Evolutionary conservation across 2,113 vertebrate species (phyloP), one percentile per base, ranked within the genome.

Genomic region (Orientallactaga bullata): DNA sequence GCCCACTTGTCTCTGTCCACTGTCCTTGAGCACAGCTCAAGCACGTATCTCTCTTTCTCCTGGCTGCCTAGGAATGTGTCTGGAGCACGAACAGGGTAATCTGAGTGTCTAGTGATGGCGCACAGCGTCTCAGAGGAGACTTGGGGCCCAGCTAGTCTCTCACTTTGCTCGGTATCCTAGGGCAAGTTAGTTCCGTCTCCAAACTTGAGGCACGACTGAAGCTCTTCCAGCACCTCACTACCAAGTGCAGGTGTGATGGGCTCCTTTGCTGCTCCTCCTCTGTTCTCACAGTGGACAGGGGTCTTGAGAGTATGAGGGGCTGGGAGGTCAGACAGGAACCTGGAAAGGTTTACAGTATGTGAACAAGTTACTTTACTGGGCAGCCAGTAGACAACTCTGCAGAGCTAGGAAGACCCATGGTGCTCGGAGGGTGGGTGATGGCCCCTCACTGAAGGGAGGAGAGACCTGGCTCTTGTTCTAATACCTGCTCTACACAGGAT

Each of bases 361-460:
- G 4, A n/a, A 81, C 28, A 90, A 79, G 58, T 11, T 30, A 9
- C 17, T 78, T 61, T 30, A 7, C 72, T n/a, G 18, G 47, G 58
- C 26, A 60, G 35, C 76, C 88, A n/a, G 1, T 24, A 69, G 51
- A 16, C 65, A 47, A 1, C 42, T 37, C 23, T 55, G 18, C 47
- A 6, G 7, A 55, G 32, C 15, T 72, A 42, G 26, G 35, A 26
- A 55, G 4, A 32, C 32, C 39, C 21, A 35, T 18, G 23, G 51
- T n/a, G 4, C 20, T 23, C 2, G 18, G 68, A 4, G 3, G 2
- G 11, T 17, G 18, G 5, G 9, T 6, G 18, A 3, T 42, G 32
- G 39, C 11, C 72, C 13, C n/a, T 63, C 28, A 2, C 10, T 28
- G 13, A 85, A 35, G 42, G n/a, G 37, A 10, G 10, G 32, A 80